Conservation (phyloP, 2,888 invertebrate species). For the Ischnura elegans region DNA sequence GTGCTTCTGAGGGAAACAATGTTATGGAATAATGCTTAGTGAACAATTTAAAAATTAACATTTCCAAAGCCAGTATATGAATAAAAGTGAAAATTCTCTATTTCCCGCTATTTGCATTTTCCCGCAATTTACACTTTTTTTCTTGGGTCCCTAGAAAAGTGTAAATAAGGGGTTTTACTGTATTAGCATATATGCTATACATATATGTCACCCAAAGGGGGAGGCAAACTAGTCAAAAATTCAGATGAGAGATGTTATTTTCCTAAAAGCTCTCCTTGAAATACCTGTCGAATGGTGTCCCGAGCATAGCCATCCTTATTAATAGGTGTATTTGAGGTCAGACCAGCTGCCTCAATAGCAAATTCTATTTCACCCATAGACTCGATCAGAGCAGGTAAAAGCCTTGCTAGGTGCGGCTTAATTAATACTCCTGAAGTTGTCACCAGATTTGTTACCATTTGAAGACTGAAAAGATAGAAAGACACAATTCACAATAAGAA, state of each 20-base stretch:
- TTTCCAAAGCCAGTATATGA: too few relatives aligned
- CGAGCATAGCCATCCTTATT: slow-evolving; percentile 52
- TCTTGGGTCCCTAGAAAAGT: too few relatives aligned
- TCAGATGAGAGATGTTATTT: not conserved
- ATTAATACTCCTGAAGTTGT: slow-evolving; percentile 88
- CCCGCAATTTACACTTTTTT: too few relatives aligned
- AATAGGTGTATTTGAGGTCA: slow-evolving; percentile 54
- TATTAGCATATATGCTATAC: too few relatives aligned
- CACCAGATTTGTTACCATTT: slow-evolving; percentile 92
- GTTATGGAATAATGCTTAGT: too few relatives aligned
- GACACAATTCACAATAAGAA: not conserved
- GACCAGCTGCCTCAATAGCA: slow-evolving; percentile 64
- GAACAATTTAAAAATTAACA: too few relatives aligned
- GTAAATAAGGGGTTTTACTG: too few relatives aligned
- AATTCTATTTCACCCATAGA: slow-evolving; percentile 92
- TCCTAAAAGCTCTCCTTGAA: not conserved
- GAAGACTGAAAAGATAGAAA: slow-evolving; percentile 81
- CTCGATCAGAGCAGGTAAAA: slow-evolving; percentile 91
- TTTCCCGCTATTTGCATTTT: too few relatives aligned
- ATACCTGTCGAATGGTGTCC: slow-evolving; percentile 49
- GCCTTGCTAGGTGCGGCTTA: slow-evolving; percentile 88
- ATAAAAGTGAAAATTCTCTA: too few relatives aligned
- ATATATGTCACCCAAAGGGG: too few relatives aligned
- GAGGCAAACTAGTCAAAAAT: not conserved
- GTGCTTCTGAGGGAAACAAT: too few relatives aligned